Percentiles rank a stretch among this genome's conserved stretches.
These are phyloP conservation scores for Ibidorhyncha struthersii DNA, from an alignment of 2,113 vertebrate species.

Conservation along the genomic window DNA sequence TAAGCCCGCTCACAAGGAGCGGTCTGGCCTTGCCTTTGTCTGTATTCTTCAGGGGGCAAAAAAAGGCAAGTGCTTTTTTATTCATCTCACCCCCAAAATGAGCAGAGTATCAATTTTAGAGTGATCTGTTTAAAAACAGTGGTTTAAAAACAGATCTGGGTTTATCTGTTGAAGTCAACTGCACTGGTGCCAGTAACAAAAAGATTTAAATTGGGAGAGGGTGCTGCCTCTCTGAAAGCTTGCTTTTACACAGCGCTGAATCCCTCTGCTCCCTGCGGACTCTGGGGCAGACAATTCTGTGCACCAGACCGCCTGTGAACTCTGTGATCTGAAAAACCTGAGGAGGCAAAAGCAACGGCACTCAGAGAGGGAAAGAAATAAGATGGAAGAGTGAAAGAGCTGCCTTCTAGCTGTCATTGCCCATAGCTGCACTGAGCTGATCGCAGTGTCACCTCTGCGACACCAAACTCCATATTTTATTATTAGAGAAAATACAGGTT, in stretches of 20 bases:
- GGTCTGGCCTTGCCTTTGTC: neutral
- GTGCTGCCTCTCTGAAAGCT: neutral
- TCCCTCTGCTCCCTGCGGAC: neutral
- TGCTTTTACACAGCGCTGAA: neutral
- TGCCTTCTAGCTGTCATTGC: neutral
- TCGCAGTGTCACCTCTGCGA: neutral
- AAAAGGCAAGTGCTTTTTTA: neutral
- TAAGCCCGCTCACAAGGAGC: neutral
- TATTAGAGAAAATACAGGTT: neutral
- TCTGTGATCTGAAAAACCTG: neutral
- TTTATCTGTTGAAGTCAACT: fast-evolving
- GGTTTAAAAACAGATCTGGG: too few species aligned
- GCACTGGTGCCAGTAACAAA: neutral
- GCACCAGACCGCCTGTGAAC: neutral
- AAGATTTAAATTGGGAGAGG: neutral
- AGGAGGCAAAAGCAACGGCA: neutral
- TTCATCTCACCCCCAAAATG: neutral
- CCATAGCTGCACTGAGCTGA: neutral
- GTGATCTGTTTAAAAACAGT: neutral
- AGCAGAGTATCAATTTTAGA: neutral
- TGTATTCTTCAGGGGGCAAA: neutral
- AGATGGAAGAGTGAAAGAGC: neutral
- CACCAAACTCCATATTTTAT: neutral
- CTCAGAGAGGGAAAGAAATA: neutral
- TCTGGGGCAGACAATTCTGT: neutral